Evolutionary conservation across 1,140 invertebrate genomes (phyloP).

Genomic region (Theocolax elegans): DNA sequence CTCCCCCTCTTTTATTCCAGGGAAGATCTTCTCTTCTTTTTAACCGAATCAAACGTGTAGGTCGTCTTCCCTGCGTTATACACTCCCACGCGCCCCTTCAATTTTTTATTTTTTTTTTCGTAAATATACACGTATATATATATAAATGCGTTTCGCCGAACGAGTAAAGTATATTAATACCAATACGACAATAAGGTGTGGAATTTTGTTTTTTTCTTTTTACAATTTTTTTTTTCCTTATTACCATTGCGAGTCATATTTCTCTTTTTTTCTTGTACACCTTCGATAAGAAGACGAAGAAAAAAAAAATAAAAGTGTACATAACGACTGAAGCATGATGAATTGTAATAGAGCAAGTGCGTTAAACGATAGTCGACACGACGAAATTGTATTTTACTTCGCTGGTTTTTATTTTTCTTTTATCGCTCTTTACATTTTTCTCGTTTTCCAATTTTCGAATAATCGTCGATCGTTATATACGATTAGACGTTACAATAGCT

Average conservation of each 20-base stretch:
- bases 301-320: conserved; percentile 5
- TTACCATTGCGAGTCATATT: not conserved
- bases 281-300: not conserved
- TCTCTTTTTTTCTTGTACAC: not conserved
- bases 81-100: not conserved
- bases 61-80: not conserved
- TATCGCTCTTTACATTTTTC: no score
- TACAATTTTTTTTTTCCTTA: not conserved
- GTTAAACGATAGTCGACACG: conserved; percentile 36
- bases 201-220: not conserved
- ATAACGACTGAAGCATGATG: conserved; percentile 28
- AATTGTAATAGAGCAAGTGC: conserved; percentile 37
- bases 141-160: not conserved
- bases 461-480: no score
- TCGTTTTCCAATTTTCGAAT: no score
- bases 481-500: no score
- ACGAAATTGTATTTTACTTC: conserved; percentile 15
- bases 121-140: no score
- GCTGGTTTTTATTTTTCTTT: conserved; percentile 6
- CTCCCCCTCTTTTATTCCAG: not conserved
- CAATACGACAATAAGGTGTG: conserved; percentile 35
- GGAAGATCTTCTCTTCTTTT: not conserved
- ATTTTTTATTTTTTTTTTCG: no score
- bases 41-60: not conserved
- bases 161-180: conserved; percentile 3